Percentiles rank a stretch among this genome's conserved stretches.
Evolutionary conservation across 35 echinoderm and acorn worm species (phyloP).

Genomic region (Diadema setosum): DNA sequence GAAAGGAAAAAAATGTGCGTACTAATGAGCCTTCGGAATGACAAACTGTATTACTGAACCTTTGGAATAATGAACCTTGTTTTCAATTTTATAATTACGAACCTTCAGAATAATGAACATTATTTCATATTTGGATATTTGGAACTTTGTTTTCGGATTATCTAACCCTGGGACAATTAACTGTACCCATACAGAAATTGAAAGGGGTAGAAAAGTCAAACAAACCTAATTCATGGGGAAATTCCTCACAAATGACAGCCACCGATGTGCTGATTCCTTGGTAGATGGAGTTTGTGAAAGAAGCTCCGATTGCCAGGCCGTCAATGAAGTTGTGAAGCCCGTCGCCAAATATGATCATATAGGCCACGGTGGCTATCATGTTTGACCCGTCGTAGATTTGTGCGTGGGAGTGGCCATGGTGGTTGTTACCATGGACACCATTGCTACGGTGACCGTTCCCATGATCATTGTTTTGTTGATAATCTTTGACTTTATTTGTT

Average conservation of each 20-base stretch:
- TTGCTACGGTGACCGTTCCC: neutral
- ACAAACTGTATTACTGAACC: too few relatives aligned
- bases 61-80: too few relatives aligned
- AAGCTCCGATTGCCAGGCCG: slow-evolving; percentile 60
- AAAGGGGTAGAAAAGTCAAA: too few relatives aligned
- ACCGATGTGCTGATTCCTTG: slow-evolving; percentile 39
- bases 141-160: too few relatives aligned
- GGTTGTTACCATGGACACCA: neutral
- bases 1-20: too few relatives aligned
- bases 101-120: too few relatives aligned
- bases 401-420: neutral
- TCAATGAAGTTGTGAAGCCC: slow-evolving; percentile 57
- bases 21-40: too few relatives aligned
- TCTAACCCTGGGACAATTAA: too few relatives aligned
- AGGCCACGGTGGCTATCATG: slow-evolving; percentile 16
- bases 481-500: too few relatives aligned
- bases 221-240: slow-evolving; percentile 63
- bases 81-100: too few relatives aligned
- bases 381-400: neutral
- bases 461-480: neutral
- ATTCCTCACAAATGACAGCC: slow-evolving; percentile 52
- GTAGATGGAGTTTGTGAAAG: slow-evolving; percentile 21
- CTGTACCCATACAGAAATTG: too few relatives aligned
- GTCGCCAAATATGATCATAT: slow-evolving; percentile 52
- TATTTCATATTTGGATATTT: too few relatives aligned